Evolutionary conservation across 2,113 vertebrate species (phyloP), one percentile per base, ranked within the genome.

Genomic region (Brachyhypopomus occidentalis): DNA sequence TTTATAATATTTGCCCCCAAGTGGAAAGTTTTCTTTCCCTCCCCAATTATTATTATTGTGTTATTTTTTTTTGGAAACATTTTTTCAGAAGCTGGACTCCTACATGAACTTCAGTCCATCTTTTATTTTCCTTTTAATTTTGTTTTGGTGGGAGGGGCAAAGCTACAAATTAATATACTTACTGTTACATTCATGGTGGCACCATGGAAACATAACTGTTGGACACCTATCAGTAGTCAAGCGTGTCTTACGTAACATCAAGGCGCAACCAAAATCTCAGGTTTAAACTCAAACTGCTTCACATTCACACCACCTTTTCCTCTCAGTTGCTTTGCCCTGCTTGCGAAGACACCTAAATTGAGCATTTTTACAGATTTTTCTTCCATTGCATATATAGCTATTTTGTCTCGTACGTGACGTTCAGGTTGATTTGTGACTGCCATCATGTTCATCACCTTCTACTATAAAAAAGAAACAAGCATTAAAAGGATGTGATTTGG

Each of bases 231-330:
- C 80, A 64, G 77, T 75, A 75, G 72, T 75, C 34, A 25, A 38
- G 62, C 81, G 78, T 66, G 70, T 72, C 83, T 83, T 79, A 83
- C 30, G 16, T 84, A 69, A 84, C 85, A 84, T 84, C 79, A 83
- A 90, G 45, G 89, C 87, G 90, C 91, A 85, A 86, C 86, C 89
- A 89, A 94, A 94, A 25, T 95, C 96, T 96, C 95, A 96, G 95
- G 96, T 96, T 41, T 93, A 94, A 93, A 94, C 92, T 90, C 86
- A 81, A 87, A 88, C 84, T 84, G 84, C 88, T 72, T 52, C 85
- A 87, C 27, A 82, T 41, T 58, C 23, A 25, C 20, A 73, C 70
- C 81, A 14, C 12, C 12, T 52, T 0, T 52, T 14, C 12, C 45
- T 14, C 45, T 14, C 11, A 30, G 30, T 52, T 52, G 12, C 12